Base-by-base conservation (phyloP, 1,140 invertebrate species). In the Meloidogyne floridensis region DNA sequence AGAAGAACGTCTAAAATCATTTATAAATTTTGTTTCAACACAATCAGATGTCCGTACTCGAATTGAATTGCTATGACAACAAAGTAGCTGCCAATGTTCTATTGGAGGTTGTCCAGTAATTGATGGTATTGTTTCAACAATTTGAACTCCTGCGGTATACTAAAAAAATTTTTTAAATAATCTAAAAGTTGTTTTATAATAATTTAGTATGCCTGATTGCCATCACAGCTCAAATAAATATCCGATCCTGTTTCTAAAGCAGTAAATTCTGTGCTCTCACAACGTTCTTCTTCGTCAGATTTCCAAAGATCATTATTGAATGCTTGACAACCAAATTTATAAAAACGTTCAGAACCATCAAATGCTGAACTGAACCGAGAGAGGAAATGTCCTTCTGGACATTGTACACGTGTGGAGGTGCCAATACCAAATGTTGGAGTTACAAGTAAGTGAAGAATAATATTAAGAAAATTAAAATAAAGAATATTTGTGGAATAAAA, bases 21-120 rank as follows among this genome's bases (percentile, higher is more conserved):
- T 87, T 53, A 87, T 87, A 77, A 87, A 87, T 72, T 87, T 87
- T 11, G 86, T 87, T 43, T 87, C 86, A 75, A 87, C 82, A 77
- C 86, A 87, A 74, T 87, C 86, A 11, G 51, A 80, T 20, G 71
- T 84, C 11, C 86, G 79, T 72, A 87, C 81, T 53, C 72, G 59
- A 18, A 87, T 72, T 20, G 80, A 77, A 5, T 81, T 76, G 69
- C 87, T 89, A 56, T 78, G 69, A 71, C 86, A 87, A 43, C 86
- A 87, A 32, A 87, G 77, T 51, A 87, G 56, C 77, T 87, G 86
- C 86, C 86, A 87, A 11, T 82, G 87, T 75, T 86, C 82, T 13
- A 78, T 82, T 32, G 32, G 32, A 32, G 32, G 1, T 32, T 32
- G 32, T 1, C 32, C 32, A 1, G 32, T 32, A 32, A 1, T 32